Percentiles rank a stretch among this genome's conserved stretches.
Evolutionary conservation across 2,888 invertebrate genomes (phyloP).

Genomic region (Steinernema scapterisci): DNA sequence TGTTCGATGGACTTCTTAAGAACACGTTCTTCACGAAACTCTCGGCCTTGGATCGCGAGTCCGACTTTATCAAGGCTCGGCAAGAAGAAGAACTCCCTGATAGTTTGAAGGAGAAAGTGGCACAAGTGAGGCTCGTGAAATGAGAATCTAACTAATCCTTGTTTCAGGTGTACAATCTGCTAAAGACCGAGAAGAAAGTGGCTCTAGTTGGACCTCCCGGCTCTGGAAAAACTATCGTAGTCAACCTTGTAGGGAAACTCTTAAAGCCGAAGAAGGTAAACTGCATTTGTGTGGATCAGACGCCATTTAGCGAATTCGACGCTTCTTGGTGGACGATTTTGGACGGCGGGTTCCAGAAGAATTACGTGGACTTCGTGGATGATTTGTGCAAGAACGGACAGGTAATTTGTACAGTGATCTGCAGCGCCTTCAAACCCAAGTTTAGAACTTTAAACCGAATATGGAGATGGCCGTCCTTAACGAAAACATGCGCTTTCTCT

Average conservation of each 20-base stretch:
- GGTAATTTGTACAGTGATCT: no score
- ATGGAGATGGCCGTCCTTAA: conserved; percentile 25
- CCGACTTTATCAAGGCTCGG: not conserved
- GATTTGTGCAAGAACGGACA: conserved; percentile 15
- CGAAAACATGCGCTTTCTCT: not conserved
- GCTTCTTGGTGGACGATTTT: not conserved
- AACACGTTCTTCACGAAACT: conserved; percentile 1
- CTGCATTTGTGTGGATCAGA: not conserved
- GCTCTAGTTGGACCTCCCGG: conserved; percentile 8
- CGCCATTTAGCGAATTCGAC: not conserved
- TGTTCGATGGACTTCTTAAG: not conserved
- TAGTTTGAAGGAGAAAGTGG: not conserved
- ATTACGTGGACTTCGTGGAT: conserved; percentile 7
- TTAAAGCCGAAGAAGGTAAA: conserved; percentile 29
- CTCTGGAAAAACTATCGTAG: conserved; percentile 40
- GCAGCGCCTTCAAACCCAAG: no score
- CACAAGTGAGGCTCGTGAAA: not conserved
- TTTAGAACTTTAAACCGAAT: conserved; percentile 15
- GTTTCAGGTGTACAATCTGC: not conserved
- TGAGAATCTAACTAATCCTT: not conserved
- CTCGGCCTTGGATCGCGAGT: not conserved
- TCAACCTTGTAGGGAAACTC: conserved; percentile 36
- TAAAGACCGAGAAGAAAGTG: not conserved
- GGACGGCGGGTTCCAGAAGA: not conserved
- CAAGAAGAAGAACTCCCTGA: not conserved